Percentiles rank a stretch among this genome's conserved stretches.
These are phyloP conservation scores for Alsophila aescularia DNA, from an alignment of 2,888 invertebrate species.

Conservation along the genomic window DNA sequence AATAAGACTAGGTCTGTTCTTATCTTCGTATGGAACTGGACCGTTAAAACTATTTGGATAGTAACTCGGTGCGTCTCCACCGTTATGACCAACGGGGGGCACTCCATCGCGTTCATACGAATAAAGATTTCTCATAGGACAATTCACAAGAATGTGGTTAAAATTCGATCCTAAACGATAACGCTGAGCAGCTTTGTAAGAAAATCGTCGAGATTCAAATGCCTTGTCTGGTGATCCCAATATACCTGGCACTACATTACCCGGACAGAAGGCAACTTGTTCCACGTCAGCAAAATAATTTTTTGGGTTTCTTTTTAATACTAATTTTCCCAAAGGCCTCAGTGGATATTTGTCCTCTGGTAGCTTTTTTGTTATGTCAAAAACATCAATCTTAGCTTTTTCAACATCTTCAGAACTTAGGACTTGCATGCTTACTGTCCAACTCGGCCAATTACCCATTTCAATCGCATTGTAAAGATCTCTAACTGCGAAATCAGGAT, in stretches of 20 bases:
- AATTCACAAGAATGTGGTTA: conserved; percentile 95
- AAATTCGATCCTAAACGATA: conserved; percentile 94
- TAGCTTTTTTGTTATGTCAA: conserved; percentile 95
- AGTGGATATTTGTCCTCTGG: conserved; percentile 89
- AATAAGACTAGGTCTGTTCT: conserved; percentile 75
- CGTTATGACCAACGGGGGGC: conserved; percentile 88
- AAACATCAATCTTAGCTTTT: conserved; percentile 91
- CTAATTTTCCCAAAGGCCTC: conserved; percentile 91
- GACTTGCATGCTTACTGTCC: conserved; percentile 91
- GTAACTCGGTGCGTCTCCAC: conserved; percentile 94
- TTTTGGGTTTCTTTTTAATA: conserved; percentile 91
- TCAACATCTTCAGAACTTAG: conserved; percentile 93
- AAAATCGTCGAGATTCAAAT: conserved; percentile 91
- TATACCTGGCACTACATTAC: conserved; percentile 94
- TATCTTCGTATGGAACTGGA: conserved; percentile 86
- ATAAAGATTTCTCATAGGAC: conserved; percentile 86
- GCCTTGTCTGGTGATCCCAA: conserved; percentile 95
- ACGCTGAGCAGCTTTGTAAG: conserved; percentile 93
- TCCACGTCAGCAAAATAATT: conserved; percentile 96
- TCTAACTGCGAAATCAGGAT: conserved; percentile 94
- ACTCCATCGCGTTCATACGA: conserved; percentile 94
- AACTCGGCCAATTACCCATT: conserved; percentile 87
- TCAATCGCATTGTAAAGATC: conserved; percentile 95
- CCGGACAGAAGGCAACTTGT: conserved; percentile 93
- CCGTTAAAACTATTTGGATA: conserved; percentile 96